Evolutionary conservation across 1,140 invertebrate species (phyloP).

Genomic region (Hesperophylax magnus): DNA sequence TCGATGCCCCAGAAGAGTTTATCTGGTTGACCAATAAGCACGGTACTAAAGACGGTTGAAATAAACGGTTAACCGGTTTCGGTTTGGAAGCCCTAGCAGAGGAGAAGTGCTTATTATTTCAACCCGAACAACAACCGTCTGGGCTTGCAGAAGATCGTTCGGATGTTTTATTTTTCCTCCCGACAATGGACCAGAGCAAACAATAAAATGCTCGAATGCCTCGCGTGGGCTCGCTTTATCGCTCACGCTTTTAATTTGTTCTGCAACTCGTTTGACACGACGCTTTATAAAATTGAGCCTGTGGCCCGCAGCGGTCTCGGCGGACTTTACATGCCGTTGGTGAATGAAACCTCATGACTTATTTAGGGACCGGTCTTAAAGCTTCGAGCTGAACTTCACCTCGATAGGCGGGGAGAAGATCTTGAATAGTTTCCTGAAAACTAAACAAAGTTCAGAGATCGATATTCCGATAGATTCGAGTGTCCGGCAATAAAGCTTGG

Average conservation of each 20-base stretch:
- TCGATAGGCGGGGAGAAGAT: no score
- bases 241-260: constrained; percentile 51
- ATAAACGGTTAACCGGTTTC: neutral
- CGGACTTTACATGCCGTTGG: neutral
- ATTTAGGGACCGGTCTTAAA: no score
- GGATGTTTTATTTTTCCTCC: neutral
- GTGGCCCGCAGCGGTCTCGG: constrained; percentile 19
- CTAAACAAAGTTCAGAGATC: no score
- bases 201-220: constrained; percentile 47
- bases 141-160: neutral
- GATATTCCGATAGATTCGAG: no score
- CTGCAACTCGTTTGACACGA: constrained; percentile 46
- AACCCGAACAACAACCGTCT: neutral
- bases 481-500: no score
- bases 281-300: constrained; percentile 32
- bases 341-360: constrained; percentile 25
- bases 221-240: constrained; percentile 39
- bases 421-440: no score
- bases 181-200: constrained; percentile 28
- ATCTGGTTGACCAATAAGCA: no score
- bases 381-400: no score
- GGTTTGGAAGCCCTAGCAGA: neutral
- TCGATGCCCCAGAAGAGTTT: no score
- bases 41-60: neutral
- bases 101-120: neutral